These are phyloP conservation scores for Hirundo rustica DNA, from an alignment of 2,797 vertebrate species.

Conservation along the genomic window DNA sequence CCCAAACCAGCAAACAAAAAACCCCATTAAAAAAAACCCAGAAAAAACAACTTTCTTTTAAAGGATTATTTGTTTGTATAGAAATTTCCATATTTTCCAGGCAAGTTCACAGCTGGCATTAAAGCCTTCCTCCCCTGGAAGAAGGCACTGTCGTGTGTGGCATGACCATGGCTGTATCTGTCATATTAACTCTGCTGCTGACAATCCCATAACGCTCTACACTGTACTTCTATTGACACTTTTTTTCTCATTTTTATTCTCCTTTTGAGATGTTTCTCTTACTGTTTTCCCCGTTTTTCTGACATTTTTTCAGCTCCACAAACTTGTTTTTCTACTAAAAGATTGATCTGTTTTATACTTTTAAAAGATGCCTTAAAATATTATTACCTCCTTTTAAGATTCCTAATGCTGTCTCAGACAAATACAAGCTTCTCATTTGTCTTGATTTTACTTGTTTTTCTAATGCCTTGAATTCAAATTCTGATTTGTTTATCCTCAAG, in stretches of 20 bases:
- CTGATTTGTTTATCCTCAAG: background rate
- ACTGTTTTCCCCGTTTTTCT: background rate
- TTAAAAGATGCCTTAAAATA: background rate
- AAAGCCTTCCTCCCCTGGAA: background rate
- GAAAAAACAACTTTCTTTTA: background rate
- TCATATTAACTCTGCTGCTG: background rate
- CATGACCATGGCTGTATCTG: background rate
- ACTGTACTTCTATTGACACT: background rate
- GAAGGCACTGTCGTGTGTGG: rapidly evolving
- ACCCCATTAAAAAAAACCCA: background rate
- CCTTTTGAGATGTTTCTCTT: background rate
- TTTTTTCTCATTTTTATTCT: background rate
- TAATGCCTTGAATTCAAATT: background rate
- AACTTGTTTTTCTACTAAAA: background rate
- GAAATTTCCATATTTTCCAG: background rate
- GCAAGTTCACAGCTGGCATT: background rate
- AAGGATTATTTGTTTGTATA: background rate
- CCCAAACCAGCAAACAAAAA: background rate
- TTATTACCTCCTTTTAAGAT: background rate
- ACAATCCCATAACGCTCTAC: background rate
- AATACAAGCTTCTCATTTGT: background rate
- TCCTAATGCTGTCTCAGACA: background rate
- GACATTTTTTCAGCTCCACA: background rate
- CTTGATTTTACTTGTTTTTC: background rate
- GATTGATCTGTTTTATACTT: background rate